Evolutionary conservation across 2,797 vertebrate species (phyloP), one percentile per base, ranked within the genome.

Genomic region (Erethizon dorsatum): DNA sequence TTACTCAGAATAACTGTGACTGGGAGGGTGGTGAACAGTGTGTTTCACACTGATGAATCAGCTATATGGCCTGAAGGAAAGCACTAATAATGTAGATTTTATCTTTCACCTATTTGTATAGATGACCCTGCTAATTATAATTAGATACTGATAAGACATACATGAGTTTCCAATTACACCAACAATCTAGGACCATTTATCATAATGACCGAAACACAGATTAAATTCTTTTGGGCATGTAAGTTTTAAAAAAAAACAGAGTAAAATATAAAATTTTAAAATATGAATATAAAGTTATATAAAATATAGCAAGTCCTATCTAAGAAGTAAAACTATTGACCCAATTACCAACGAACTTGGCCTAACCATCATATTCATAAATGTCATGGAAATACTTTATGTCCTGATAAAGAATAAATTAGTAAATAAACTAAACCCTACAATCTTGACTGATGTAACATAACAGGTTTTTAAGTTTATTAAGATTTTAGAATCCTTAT

Each of bases 51-150:
- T 85, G 78, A 83, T 57, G 83, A 83, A 92, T 45, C 77, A 77
- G 61, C 7, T 18, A 54, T 63, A 9, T 33, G 17, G 31, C 14
- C 33, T 69, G 80, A 78, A 79, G 37, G 75, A 92, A 94, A 90
- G 10, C 22, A 73, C 65, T 54, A 88, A 61, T 15, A n/a, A 61
- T 67, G 5, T 24, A 94, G 45, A 63, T 45, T 24, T 1, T 77
- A 84, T 69, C 26, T 47, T 92, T 90, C 88, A 63, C 61, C 45
- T 69, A 26, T 1, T n/a, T 50, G 12, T 54, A 87, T 17, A 79
- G 31, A 75, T 50, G 41, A 88, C 37, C 31, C 52, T 67, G 12
- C 7, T 63, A 88, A 96, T 95, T 92, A 65, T 88, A 83, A 93
- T 79, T 85, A 88, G 26, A 93, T 56, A 33, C 50, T 57, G 10